phyloP scores from a whole-genome alignment of 2,888 invertebrate species.

The Poecilus cupreus region DNA sequence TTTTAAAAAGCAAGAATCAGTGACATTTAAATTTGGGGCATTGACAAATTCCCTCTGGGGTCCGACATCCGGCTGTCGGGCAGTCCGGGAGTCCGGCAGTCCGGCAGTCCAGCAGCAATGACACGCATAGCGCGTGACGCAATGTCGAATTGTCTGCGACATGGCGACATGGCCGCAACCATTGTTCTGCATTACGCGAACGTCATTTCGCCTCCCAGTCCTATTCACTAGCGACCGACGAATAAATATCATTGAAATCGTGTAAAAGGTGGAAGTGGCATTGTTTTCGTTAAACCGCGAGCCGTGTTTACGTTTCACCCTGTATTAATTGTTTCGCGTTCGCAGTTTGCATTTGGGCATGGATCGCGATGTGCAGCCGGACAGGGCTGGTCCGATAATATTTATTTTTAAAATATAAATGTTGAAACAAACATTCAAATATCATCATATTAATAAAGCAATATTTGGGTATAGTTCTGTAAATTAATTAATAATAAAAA shows the following conservation, averaged over 20 bases:
- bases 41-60: not conserved
- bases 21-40: not conserved
- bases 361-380: not conserved
- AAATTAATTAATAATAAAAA: too few relatives aligned
- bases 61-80: not conserved
- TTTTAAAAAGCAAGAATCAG: too few relatives aligned
- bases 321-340: slow-evolving; percentile 53
- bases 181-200: slow-evolving; percentile 23
- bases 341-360: not conserved
- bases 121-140: not conserved
- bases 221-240: slow-evolving; percentile 12
- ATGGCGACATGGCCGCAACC: not conserved
- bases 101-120: not conserved
- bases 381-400: too few relatives aligned
- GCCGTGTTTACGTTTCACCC: slow-evolving; percentile 52
- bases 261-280: slow-evolving; percentile 55
- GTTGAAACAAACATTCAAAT: too few relatives aligned
- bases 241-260: slow-evolving; percentile 55
- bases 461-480: too few relatives aligned
- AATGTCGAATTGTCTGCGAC: slow-evolving; percentile 4
- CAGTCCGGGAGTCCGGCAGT: too few relatives aligned
- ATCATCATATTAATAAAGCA: too few relatives aligned
- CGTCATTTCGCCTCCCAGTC: slow-evolving; percentile 42
- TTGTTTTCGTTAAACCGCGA: slow-evolving; percentile 52
- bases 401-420: too few relatives aligned